Base-by-base conservation (phyloP, 2,888 invertebrate genomes). In the Germaria angustata region DNA sequence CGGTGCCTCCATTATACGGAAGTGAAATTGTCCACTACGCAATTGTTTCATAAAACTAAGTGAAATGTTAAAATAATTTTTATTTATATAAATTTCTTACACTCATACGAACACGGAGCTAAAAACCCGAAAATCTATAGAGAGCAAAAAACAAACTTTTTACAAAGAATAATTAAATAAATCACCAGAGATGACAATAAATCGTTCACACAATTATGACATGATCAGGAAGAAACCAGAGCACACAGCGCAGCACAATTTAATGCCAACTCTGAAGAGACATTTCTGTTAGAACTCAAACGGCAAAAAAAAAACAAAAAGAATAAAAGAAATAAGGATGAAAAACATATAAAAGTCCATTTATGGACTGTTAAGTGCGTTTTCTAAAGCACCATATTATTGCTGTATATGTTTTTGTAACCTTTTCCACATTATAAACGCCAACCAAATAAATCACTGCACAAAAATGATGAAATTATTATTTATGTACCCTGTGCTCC, bases 121-220 rank as follows among this genome's bases (percentile, higher is more conserved):
- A 17, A 68, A 77, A 28, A 22, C 11, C 15, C 46, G 34, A 61
- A 53, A 53, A 51, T 59, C 46, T 20, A 1, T 17, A 2, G 13
- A 44, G 49, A 61, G 34, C 6, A 53, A 55, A 66, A 36, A 51
- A 65, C 51, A n/a, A n/a, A n/a, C n/a, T n/a, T 11, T 9, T 39
- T 41, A 46, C 55, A 53, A 72, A 72, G 79, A 84, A 86, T 84
- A 84, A 84, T 85, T 85, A 85, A 85, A 86, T 86, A 86, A 86
- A 86, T 86, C 86, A 86, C 71, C 83, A 84, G 85, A 86, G 79
- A 86, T 88, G 88, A 87, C 88, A 88, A 88, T 88, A 88, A 88
- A 88, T 88, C 89, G 89, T 87, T 88, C 88, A 88, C 86, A 84
- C 86, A 84, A 87, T 88, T 88, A 88, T 88, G 88, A 88, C 88